A percentile compares a stretch with the other conserved stretches of the same genome.
These are phyloP conservation scores for Crematogaster levior DNA, from an alignment of 2,888 invertebrate species.

Conservation along the genomic window DNA sequence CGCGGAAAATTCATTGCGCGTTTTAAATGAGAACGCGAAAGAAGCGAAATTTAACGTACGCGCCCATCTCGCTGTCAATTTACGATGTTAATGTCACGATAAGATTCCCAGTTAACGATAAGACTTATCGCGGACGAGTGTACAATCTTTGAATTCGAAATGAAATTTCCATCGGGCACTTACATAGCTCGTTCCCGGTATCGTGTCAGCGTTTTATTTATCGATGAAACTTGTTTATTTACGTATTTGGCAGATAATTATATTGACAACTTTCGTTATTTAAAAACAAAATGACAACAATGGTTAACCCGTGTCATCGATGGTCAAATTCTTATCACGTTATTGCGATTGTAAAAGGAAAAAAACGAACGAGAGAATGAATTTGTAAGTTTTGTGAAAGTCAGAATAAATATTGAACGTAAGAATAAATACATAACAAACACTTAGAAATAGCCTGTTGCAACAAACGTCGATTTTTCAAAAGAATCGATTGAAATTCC, in stretches of 20 bases:
- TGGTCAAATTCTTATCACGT: constrained; percentile 36
- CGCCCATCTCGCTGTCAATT: not conserved
- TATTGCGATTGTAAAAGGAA: not conserved
- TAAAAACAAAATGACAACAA: constrained; percentile 24
- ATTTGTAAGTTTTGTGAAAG: not conserved
- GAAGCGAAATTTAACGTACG: not conserved
- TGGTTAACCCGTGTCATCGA: constrained; percentile 11
- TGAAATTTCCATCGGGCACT: constrained; percentile 35
- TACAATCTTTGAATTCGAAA: constrained; percentile 28
- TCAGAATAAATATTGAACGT: not conserved
- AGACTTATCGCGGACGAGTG: constrained; percentile 44
- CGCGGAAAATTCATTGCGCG: not conserved
- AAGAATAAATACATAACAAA: not conserved
- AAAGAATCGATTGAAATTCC: not conserved
- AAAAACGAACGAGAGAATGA: not conserved
- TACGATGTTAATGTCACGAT: constrained; percentile 51
- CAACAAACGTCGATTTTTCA: not conserved
- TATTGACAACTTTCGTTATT: constrained; percentile 32
- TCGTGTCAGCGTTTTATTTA: constrained; percentile 7
- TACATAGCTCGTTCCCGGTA: constrained; percentile 20
- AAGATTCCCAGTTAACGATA: constrained; percentile 51
- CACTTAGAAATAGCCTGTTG: not conserved
- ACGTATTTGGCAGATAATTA: constrained; percentile 14
- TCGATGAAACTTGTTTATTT: constrained; percentile 39
- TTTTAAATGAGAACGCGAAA: not conserved